phyloP scores from a whole-genome alignment of 2,888 invertebrate species.

The Hyppa rectilinea region DNA sequence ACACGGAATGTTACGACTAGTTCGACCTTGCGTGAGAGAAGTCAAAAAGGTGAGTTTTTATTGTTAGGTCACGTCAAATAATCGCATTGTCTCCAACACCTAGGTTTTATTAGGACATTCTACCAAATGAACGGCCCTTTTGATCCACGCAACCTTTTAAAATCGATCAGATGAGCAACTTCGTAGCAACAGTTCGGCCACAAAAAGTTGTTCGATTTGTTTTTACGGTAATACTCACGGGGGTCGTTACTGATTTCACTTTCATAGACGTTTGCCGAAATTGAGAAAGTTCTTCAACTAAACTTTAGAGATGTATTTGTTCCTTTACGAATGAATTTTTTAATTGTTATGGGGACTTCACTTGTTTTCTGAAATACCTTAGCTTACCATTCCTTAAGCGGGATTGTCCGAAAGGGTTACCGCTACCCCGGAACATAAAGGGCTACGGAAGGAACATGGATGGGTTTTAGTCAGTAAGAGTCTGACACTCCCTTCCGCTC shows the following conservation, averaged over 20 bases:
- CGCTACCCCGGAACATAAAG: too few species aligned
- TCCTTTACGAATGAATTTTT: conserved; percentile 34
- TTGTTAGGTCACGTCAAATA: conserved; percentile 30
- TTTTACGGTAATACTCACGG: conserved; percentile 48
- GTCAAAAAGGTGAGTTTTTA: conserved; percentile 57
- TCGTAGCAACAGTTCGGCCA: conserved; percentile 45
- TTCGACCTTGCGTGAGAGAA: conserved; percentile 52
- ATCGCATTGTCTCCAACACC: conserved; percentile 30
- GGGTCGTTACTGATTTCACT: conserved; percentile 55
- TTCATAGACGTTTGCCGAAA: conserved; percentile 36
- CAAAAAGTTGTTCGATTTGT: conserved; percentile 54
- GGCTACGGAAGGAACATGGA: too few species aligned
- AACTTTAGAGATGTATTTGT: conserved; percentile 44
- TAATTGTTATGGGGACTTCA: conserved; percentile 2
- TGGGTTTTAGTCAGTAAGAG: too few species aligned
- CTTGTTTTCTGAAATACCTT: not conserved
- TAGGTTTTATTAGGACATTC: conserved; percentile 34
- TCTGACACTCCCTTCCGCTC: too few species aligned
- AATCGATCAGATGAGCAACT: conserved; percentile 51
- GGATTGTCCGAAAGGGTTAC: too few species aligned
- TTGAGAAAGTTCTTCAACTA: conserved; percentile 40
- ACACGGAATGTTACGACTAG: conserved; percentile 40
- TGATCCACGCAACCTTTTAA: conserved; percentile 35
- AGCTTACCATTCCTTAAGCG: too few species aligned
- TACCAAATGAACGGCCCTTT: conserved; percentile 31